Conservation (phyloP, 2,113 vertebrate genomes). For the Salvelinus namaycush region DNA sequence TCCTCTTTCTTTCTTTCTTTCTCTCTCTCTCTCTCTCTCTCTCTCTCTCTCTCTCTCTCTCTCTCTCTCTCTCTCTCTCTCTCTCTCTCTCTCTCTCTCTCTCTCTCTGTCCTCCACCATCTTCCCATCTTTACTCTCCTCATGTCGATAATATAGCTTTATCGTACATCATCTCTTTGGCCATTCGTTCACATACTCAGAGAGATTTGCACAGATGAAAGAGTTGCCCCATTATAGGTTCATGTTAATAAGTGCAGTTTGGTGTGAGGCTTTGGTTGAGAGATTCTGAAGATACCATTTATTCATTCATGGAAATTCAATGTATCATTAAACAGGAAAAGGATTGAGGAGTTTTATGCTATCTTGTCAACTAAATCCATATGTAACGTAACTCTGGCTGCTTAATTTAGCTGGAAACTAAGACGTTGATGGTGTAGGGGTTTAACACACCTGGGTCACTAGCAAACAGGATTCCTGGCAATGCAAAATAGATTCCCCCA, state of each 20-base stretch:
- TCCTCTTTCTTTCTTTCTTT: background rate
- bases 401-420: constrained; percentile 5
- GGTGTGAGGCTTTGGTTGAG: background rate
- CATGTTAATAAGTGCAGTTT: background rate
- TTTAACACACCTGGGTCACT: background rate
- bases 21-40: background rate
- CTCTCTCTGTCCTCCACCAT: background rate
- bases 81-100: background rate
- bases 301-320: background rate
- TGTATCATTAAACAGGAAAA: background rate
- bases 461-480: background rate
- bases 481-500: background rate
- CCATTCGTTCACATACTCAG: constrained; percentile 1
- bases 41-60: background rate
- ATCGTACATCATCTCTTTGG: background rate
- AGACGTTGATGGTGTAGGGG: too few species aligned
- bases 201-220: constrained; percentile 5
- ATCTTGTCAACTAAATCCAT: constrained; percentile 17
- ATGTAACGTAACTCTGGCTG: constrained; percentile 3
- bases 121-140: background rate
- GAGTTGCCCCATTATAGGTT: background rate
- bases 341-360: background rate
- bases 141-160: background rate
- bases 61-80: too few species aligned
- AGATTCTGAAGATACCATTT: background rate